Conservation (phyloP, 2,888 invertebrate genomes). For the Ellobium chinense region DNA sequence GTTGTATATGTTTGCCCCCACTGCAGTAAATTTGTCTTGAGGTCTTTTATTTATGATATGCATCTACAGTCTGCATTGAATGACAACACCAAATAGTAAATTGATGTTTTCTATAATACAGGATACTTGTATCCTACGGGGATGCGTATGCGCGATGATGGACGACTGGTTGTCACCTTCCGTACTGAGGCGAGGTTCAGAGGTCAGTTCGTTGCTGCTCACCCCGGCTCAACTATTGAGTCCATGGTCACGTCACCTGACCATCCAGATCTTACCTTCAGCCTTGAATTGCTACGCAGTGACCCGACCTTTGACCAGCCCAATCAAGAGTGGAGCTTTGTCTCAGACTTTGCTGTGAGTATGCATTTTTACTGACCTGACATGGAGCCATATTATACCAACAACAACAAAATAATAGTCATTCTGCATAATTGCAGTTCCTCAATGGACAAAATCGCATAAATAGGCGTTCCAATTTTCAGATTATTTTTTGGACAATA, state of each 20-base stretch:
- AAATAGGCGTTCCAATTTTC: too few relatives aligned
- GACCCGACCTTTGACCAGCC: conserved; percentile 76
- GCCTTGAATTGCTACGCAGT: conserved; percentile 69
- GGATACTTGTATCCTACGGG: conserved; percentile 76
- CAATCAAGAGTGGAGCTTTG: conserved; percentile 77
- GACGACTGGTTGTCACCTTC: conserved; percentile 75
- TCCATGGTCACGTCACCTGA: conserved; percentile 73
- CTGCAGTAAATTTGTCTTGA: too few relatives aligned
- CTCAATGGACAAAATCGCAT: too few relatives aligned
- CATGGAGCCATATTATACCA: not conserved
- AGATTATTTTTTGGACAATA: too few relatives aligned
- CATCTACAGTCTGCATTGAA: too few relatives aligned
- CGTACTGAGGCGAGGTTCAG: conserved; percentile 75
- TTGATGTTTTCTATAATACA: conserved; percentile 54
- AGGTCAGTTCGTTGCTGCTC: conserved; percentile 73
- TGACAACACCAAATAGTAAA: too few relatives aligned
- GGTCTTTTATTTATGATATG: too few relatives aligned
- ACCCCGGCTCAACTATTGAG: conserved; percentile 63
- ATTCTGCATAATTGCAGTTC: too few relatives aligned
- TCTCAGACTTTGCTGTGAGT: conserved; percentile 77
- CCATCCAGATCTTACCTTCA: conserved; percentile 74
- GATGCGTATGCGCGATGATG: conserved; percentile 76
- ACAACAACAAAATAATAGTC: too few relatives aligned
- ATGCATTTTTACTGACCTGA: too few relatives aligned
- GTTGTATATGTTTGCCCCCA: too few relatives aligned